Evolutionary conservation across 2,888 invertebrate genomes (phyloP).

Genomic region (Formica aserva): DNA sequence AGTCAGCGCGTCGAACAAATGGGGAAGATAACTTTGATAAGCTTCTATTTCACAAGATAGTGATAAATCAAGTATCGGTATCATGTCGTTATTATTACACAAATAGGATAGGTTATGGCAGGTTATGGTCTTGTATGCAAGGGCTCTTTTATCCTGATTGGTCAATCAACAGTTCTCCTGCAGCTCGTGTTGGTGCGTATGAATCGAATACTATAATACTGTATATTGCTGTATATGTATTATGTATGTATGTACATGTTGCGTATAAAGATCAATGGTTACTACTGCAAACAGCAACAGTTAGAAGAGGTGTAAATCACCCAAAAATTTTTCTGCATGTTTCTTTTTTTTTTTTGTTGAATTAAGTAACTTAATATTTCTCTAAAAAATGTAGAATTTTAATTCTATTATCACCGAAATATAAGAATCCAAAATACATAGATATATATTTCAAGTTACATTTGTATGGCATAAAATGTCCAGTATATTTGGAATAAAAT

Average conservation of each 20-base stretch:
- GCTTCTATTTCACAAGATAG: slow-evolving; percentile 60
- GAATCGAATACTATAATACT: too few relatives aligned
- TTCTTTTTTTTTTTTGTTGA: background rate
- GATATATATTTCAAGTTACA: slow-evolving; percentile 9
- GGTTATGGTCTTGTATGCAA: background rate
- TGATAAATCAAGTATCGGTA: slow-evolving; percentile 70
- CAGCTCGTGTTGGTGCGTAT: too few relatives aligned
- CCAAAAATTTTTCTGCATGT: background rate
- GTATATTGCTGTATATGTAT: too few relatives aligned
- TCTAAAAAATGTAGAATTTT: background rate
- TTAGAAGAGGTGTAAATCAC: too few relatives aligned
- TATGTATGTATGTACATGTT: too few relatives aligned
- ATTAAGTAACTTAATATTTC: background rate
- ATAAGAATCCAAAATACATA: background rate
- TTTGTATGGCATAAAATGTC: background rate
- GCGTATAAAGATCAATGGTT: too few relatives aligned
- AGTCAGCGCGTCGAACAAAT: slow-evolving; percentile 65
- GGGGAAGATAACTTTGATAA: slow-evolving; percentile 76
- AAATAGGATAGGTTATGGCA: slow-evolving; percentile 29
- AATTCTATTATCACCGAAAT: background rate
- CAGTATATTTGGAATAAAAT: background rate
- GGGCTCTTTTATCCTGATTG: too few relatives aligned
- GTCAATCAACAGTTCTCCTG: too few relatives aligned
- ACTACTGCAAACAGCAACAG: too few relatives aligned
- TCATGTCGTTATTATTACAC: slow-evolving; percentile 37